Evolutionary conservation across 2,113 vertebrate genomes (phyloP), one percentile per base, ranked within the genome.

Genomic region (Gallinago media): DNA sequence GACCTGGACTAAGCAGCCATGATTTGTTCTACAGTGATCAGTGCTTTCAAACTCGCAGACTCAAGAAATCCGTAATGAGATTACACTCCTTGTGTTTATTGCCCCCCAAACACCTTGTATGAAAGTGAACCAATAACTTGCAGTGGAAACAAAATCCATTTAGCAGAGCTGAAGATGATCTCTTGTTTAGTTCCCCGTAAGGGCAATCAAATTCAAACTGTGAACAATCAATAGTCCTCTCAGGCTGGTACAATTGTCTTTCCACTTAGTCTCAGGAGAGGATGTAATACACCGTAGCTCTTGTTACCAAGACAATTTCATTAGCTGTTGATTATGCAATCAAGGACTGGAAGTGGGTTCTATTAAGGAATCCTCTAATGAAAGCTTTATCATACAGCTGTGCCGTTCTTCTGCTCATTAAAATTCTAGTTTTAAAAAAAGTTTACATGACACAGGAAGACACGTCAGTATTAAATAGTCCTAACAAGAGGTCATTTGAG

Each of bases 251-350:
- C 92, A 96, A 97, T 95, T 96, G 97, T 97, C 97, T 97, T 96
- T 91, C 85, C 82, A 95, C 93, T 98, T 85, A 52, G 76, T 98
- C 97, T 98, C 96, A 0, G 83, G 97, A 98, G 97, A 98, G 96
- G 88, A 96, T 96, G 96, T 97, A 96, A 96, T 96, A 97, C 97
- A 97, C 94, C 17, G 12, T 78, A 94, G 97, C 91, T 97, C 96
- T 97, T 97, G 97, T 98, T 98, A 98, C 97, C 95, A 97, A 97
- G 98, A 98, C 97, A 97, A 98, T 98, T 98, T 98, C 98, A 98
- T 98, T 98, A 98, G 96, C 95, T 94, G 94, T 96, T 98, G 98
- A 98, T 98, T 98, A 98, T 97, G 95, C 94, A 97, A 97, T 98
- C 97, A 98, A 98, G 97, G 94, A 88, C 94, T 97, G 89, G 96